Conservation (phyloP, 1,140 invertebrate genomes). For the Venturia canescens region DNA sequence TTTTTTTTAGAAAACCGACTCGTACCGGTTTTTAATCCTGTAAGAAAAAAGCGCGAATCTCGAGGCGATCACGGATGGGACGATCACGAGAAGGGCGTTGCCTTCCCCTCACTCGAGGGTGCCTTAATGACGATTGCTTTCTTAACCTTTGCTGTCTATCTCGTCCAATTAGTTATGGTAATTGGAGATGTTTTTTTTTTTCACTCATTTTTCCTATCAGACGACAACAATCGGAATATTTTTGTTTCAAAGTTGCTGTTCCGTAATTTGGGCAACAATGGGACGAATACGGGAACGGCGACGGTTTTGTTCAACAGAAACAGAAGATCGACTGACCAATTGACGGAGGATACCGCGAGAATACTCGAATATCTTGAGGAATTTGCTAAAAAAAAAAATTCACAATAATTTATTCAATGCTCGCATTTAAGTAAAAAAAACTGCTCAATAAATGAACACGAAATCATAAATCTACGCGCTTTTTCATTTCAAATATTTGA, state of each 20-base stretch:
- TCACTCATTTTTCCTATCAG: slow-evolving; percentile 16
- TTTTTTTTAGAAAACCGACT: slow-evolving; percentile 55
- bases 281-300: slow-evolving; percentile 4
- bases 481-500: too few relatives aligned
- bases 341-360: slow-evolving; percentile 60
- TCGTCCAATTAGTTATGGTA: slow-evolving; percentile 89
- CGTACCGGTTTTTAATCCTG: slow-evolving; percentile 18
- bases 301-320: slow-evolving; percentile 67
- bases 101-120: slow-evolving; percentile 88
- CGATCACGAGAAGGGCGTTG: slow-evolving; percentile 70
- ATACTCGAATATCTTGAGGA: slow-evolving; percentile 61
- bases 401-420: not conserved
- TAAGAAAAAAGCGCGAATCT: slow-evolving; percentile 53
- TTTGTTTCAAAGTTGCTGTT: slow-evolving; percentile 61
- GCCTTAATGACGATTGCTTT: slow-evolving; percentile 89
- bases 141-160: slow-evolving; percentile 88
- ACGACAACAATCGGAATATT: not conserved
- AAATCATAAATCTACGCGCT: not conserved
- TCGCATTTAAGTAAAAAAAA: not conserved
- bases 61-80: slow-evolving; percentile 56
- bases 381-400: slow-evolving; percentile 46
- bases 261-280: slow-evolving; percentile 56
- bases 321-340: slow-evolving; percentile 61
- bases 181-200: slow-evolving; percentile 57
- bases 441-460: not conserved